phyloP scores from a whole-genome alignment of 2,888 invertebrate species.

The Protonemura montana region DNA sequence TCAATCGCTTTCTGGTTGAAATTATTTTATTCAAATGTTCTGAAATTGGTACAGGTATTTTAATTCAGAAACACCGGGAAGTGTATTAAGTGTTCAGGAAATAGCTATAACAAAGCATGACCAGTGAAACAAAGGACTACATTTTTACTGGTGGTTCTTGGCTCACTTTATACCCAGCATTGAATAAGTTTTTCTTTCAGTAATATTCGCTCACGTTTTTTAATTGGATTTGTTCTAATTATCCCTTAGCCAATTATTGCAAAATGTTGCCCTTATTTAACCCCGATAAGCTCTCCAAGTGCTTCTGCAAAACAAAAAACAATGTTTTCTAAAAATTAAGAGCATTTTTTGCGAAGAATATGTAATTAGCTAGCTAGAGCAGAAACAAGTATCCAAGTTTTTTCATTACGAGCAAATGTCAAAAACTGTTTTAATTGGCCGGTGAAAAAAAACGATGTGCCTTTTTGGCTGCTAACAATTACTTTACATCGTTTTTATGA shows the following conservation, averaged over 20 bases:
- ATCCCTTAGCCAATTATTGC: slow-evolving; percentile 4
- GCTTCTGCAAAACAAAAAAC: neutral
- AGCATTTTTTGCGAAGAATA: neutral
- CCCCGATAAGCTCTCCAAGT: neutral
- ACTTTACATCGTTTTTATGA: neutral
- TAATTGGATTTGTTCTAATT: slow-evolving; percentile 31
- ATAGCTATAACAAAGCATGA: neutral
- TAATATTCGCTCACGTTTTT: neutral
- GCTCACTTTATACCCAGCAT: neutral
- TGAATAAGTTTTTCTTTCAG: neutral
- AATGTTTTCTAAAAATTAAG: slow-evolving; percentile 35
- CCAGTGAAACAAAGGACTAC: neutral
- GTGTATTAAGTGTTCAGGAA: too few species aligned
- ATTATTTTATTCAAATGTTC: too few species aligned
- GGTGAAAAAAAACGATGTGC: neutral
- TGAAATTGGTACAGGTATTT: too few species aligned
- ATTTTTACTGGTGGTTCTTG: neutral
- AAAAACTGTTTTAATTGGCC: neutral
- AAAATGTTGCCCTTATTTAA: neutral
- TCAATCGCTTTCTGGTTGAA: too few species aligned
- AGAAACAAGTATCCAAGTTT: neutral
- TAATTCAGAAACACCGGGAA: too few species aligned
- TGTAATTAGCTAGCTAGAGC: neutral
- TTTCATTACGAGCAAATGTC: neutral
- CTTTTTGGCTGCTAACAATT: neutral